Percentiles rank a stretch among this genome's conserved stretches.
Conservation (phyloP, 2,888 invertebrate genomes). For the Eretmocerus hayati region DNA sequence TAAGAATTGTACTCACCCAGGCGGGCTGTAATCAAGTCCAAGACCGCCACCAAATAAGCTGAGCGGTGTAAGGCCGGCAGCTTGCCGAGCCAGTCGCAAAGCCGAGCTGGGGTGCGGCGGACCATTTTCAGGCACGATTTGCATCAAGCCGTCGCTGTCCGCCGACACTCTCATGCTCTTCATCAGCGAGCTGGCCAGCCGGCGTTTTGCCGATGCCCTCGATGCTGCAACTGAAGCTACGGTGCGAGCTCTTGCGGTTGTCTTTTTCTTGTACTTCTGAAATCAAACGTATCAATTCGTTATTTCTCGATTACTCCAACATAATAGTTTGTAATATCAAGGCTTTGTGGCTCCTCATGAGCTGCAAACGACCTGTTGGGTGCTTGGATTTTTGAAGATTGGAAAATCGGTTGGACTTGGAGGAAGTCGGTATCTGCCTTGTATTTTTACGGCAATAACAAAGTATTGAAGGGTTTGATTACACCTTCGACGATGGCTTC, state of each 20-base stretch:
- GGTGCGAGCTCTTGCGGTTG: slow-evolving; percentile 29
- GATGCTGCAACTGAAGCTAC: slow-evolving; percentile 34
- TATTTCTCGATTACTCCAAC: no score
- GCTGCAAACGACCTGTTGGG: no score
- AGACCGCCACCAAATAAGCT: slow-evolving; percentile 62
- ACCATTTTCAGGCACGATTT: no score
- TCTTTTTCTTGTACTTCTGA: slow-evolving; percentile 32
- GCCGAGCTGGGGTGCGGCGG: slow-evolving; percentile 26
- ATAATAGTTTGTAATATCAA: no score
- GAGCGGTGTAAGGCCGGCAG: slow-evolving; percentile 52
- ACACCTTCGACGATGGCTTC: no score
- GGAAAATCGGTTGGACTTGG: no score
- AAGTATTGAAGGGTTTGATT: no score
- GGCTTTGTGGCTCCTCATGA: no score
- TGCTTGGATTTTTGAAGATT: no score
- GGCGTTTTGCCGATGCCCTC: slow-evolving; percentile 46
- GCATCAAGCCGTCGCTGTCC: neutral
- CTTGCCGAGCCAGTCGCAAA: slow-evolving; percentile 32
- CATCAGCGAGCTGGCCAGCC: slow-evolving; percentile 44
- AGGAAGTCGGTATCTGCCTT: no score
- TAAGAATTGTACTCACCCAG: slow-evolving; percentile 34
- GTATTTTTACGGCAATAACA: no score
- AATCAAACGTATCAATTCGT: no score
- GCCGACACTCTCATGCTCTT: slow-evolving; percentile 1
- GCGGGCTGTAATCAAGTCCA: slow-evolving; percentile 56